These are phyloP conservation scores for Coptodon bakossiorum DNA, from an alignment of 2,113 vertebrate genomes.

Conservation along the genomic window DNA sequence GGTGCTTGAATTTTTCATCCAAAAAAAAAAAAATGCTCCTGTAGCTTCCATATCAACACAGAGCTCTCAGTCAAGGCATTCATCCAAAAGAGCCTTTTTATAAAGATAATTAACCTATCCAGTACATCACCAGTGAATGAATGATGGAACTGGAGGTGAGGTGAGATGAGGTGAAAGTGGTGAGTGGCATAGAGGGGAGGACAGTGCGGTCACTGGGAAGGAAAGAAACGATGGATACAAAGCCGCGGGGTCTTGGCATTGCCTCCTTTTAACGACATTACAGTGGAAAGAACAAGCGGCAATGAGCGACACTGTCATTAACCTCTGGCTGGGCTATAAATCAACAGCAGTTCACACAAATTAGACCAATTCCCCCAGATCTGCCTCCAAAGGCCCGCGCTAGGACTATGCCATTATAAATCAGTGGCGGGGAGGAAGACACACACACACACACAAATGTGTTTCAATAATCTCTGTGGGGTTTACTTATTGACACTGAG, in stretches of 20 bases:
- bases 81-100: background rate
- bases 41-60: background rate
- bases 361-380: slow-evolving; percentile 72
- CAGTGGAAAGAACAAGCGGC: slow-evolving; percentile 79
- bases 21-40: background rate
- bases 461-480: background rate
- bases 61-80: background rate
- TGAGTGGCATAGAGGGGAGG: slow-evolving; percentile 34
- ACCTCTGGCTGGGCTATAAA: slow-evolving; percentile 84
- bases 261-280: slow-evolving; percentile 75
- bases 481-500: background rate
- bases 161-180: slow-evolving; percentile 6
- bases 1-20: background rate
- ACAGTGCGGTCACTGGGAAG: slow-evolving; percentile 36
- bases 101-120: slow-evolving; percentile 1
- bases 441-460: background rate
- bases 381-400: slow-evolving; percentile 50
- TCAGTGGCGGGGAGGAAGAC: background rate
- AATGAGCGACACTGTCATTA: slow-evolving; percentile 80
- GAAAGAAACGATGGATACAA: slow-evolving; percentile 37
- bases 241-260: slow-evolving; percentile 49
- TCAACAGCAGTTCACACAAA: slow-evolving; percentile 78
- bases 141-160: background rate
- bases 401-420: slow-evolving; percentile 48
- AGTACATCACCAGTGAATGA: background rate